Evolutionary conservation across 92 coral and sea anemone genomes (phyloP).

Genomic region (Bergia puertoricense): DNA sequence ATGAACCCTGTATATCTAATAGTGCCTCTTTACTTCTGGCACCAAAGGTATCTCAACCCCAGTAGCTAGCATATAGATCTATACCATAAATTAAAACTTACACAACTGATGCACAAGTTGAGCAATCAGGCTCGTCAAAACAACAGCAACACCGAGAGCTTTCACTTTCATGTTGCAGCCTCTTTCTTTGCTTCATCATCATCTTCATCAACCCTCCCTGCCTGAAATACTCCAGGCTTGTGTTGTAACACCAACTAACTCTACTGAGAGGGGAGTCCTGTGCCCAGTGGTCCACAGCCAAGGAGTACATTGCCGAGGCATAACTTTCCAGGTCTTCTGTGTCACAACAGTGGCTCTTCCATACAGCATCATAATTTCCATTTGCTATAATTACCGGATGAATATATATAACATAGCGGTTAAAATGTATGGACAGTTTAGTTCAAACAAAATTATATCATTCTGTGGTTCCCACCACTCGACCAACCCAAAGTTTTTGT

Average conservation of each 20-base stretch:
- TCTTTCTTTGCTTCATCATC: conserved; percentile 73
- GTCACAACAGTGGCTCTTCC: conserved; percentile 86
- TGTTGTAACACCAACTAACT: conserved; percentile 84
- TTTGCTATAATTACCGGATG: conserved; percentile 49
- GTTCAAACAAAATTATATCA: no score
- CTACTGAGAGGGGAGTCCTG: conserved; percentile 82
- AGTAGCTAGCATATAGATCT: no score
- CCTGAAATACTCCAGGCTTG: conserved; percentile 71
- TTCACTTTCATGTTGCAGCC: conserved; percentile 55
- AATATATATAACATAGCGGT: no score
- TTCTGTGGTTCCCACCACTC: no score
- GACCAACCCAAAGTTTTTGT: no score
- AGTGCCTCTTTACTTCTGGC: no score
- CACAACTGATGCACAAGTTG: conserved; percentile 27
- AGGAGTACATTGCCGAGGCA: conserved; percentile 79
- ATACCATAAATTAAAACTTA: conserved; percentile 9
- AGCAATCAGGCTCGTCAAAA: conserved; percentile 21
- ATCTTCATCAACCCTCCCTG: conserved; percentile 71
- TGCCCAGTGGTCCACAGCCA: conserved; percentile 88
- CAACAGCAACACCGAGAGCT: conserved; percentile 80
- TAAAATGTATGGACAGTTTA: neutral
- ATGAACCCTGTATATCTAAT: no score
- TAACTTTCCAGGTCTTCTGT: conserved; percentile 66
- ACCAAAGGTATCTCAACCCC: no score
- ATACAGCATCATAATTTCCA: conserved; percentile 83